Percentiles rank a stretch among this genome's conserved stretches.
Evolutionary conservation across 2,113 vertebrate genomes (phyloP).

Genomic region (Dicaeum eximium): DNA sequence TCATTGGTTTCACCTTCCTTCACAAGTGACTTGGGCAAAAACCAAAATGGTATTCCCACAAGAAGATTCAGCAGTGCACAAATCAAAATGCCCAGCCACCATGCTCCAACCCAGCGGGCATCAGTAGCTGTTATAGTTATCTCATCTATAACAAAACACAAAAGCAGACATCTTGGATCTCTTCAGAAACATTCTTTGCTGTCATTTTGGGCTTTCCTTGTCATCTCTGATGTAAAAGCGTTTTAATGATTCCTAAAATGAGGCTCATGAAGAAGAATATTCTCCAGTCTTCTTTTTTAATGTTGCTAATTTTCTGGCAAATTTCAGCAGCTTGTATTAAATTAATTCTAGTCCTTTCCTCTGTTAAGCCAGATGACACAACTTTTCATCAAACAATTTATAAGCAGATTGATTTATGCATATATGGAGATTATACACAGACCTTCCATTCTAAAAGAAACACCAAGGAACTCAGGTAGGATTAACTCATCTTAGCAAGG

Average conservation of each 20-base stretch:
- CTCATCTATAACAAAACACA: constrained; percentile 39
- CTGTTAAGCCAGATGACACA: not conserved
- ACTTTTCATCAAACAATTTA: not conserved
- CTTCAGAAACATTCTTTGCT: not conserved
- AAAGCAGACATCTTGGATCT: not conserved
- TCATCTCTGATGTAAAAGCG: not conserved
- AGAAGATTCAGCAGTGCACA: constrained; percentile 70
- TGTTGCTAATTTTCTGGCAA: not conserved
- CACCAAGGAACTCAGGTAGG: not conserved
- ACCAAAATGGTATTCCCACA: constrained; percentile 71
- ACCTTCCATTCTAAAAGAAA: not conserved
- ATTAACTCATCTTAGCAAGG: not conserved
- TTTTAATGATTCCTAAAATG: not conserved
- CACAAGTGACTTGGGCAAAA: constrained; percentile 71
- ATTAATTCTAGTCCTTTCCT: not conserved
- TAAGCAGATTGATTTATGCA: not conserved
- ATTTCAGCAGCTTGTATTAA: not conserved
- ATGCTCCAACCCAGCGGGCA: constrained; percentile 78
- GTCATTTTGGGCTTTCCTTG: not conserved
- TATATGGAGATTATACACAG: not conserved
- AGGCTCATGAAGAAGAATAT: not conserved
- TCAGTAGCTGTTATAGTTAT: constrained; percentile 67
- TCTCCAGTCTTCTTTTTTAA: not conserved
- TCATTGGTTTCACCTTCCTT: constrained; percentile 59
- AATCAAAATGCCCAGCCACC: constrained; percentile 78